Evolutionary conservation across 2,113 vertebrate genomes (phyloP).

Genomic region (Cyanocitta stelleri): DNA sequence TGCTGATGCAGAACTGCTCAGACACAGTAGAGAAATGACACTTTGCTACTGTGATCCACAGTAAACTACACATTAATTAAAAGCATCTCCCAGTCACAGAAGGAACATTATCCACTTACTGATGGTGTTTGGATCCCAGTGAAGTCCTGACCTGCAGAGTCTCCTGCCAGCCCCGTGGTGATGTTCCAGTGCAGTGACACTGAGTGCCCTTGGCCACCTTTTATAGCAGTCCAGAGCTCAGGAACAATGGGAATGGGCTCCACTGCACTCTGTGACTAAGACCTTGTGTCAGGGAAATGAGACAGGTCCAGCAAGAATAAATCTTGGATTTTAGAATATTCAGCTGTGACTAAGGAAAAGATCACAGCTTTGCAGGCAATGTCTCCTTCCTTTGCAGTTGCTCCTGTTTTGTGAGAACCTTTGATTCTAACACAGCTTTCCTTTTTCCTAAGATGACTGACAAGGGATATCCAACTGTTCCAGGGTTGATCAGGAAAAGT

Average conservation of each 20-base stretch:
- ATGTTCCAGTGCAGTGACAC: background rate
- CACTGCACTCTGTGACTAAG: background rate
- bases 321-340: background rate
- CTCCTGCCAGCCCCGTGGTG: background rate
- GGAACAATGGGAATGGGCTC: background rate
- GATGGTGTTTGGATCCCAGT: background rate
- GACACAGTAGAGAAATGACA: background rate
- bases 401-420: background rate
- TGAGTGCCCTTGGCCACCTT: background rate
- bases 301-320: background rate
- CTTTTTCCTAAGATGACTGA: background rate
- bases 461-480: background rate
- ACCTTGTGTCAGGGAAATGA: background rate
- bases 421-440: background rate
- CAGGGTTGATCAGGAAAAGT: background rate
- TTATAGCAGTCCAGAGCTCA: slow-evolving; percentile 37
- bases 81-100: background rate
- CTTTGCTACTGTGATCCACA: background rate
- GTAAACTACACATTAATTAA: background rate
- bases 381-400: background rate
- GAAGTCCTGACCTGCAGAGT: background rate
- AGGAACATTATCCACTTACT: background rate
- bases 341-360: background rate
- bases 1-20: background rate
- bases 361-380: background rate